Base-by-base conservation (phyloP, 2,888 invertebrate genomes). In the Germaria angustata region DNA sequence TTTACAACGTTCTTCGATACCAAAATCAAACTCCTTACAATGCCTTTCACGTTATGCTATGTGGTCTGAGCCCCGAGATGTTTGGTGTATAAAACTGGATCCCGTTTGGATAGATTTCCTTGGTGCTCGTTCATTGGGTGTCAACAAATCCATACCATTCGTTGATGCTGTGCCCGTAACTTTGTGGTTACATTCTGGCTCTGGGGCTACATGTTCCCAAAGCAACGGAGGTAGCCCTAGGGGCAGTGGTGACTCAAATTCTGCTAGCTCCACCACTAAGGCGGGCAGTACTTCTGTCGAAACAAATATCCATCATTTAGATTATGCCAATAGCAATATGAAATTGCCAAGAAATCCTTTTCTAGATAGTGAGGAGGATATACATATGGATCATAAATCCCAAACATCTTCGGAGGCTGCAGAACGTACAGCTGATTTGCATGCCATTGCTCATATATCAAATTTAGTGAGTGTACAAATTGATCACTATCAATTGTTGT, bases 101-200 rank as follows among this genome's bases (percentile, higher is more conserved):
- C 98, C 98, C 0, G 93, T 98, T 57, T 98, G 98, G 98, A 95
- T 96, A 11, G 98, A 98, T 91, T 98, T 98, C 90, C 93, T 95
- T 82, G 97, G 97, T 6, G 96, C 96, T 0, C 93, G 96, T 32
- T 96, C 96, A 0, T 92, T 94, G 28, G 95, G 95, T 1, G 93
- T 93, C 76, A 94, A 93, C 88, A 94, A 94, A 87, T 94, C 96
- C 0, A 95, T 96, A 84, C 95, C 97, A 2, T 94, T 97, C 88
- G 90, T 97, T 32, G 97, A 97, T 90, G 95, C 97, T 4, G 95
- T 98, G 85, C 98, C 98, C 0, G 91, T 97, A 24, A 96, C 96
- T 2, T 91, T 97, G 11, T 98, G 98, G 98, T 92, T 97, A 69
- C 93, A 94, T 86, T 86, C 85, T 79, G 85, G 88, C 84, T 59